These are phyloP conservation scores for Cheilosia scutellata DNA, from an alignment of 2,888 invertebrate genomes.

Conservation along the genomic window DNA sequence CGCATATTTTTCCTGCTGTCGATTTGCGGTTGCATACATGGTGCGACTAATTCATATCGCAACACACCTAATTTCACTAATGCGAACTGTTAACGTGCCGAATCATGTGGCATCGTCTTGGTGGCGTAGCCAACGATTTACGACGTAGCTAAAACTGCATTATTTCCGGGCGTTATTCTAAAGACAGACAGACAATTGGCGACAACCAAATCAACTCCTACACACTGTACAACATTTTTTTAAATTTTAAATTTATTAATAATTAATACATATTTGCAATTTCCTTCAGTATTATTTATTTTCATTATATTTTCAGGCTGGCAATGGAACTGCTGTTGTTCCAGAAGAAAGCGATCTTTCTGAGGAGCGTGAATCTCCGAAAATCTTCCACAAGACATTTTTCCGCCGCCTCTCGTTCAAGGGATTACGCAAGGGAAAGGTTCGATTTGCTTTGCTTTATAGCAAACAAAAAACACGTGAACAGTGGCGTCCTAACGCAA, in stretches of 20 bases:
- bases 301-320: constrained; percentile 77
- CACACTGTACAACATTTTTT: too few relatives aligned
- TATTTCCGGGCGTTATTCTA: too few relatives aligned
- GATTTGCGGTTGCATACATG: too few relatives aligned
- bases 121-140: too few relatives aligned
- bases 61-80: too few relatives aligned
- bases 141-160: too few relatives aligned
- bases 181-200: too few relatives aligned
- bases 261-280: constrained; percentile 1
- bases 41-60: too few relatives aligned
- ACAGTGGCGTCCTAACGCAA: constrained; percentile 69
- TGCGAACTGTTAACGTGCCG: too few relatives aligned
- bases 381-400: constrained; percentile 92
- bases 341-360: constrained; percentile 88
- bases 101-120: too few relatives aligned
- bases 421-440: constrained; percentile 92
- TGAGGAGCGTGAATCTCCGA: constrained; percentile 92
- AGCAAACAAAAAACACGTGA: constrained; percentile 7
- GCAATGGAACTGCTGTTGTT: constrained; percentile 82
- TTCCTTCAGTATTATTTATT: neutral
- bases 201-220: too few relatives aligned
- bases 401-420: constrained; percentile 95
- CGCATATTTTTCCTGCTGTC: too few relatives aligned
- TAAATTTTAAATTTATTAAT: neutral
- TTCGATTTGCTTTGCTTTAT: constrained; percentile 79